Conservation (phyloP, 30 jellyfish, hydroid and myxozoan species). For the Turritopsis dohrnii region DNA sequence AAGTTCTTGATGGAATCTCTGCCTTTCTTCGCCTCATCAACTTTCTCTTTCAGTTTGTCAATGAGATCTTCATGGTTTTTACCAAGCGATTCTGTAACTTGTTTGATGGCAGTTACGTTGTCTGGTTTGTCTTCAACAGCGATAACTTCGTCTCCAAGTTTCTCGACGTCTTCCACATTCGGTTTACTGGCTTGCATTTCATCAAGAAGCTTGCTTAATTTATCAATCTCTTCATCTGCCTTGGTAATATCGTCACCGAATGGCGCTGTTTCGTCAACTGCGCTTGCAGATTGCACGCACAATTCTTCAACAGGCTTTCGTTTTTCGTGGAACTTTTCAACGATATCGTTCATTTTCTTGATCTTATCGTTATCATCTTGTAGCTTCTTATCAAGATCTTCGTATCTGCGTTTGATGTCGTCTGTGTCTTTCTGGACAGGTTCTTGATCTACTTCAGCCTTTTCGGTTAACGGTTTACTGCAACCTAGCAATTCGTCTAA, state of each 20-base stretch:
- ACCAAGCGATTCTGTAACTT: slow-evolving; percentile 51
- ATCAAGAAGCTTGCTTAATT: slow-evolving; percentile 52
- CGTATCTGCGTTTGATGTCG: slow-evolving; percentile 47
- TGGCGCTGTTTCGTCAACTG: slow-evolving; percentile 39
- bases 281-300: slow-evolving; percentile 40
- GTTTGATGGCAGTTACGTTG: slow-evolving; percentile 62
- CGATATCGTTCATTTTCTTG: slow-evolving; percentile 45
- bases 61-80: slow-evolving; percentile 42
- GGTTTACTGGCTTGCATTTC: slow-evolving; percentile 49
- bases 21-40: slow-evolving; percentile 56
- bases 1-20: slow-evolving; percentile 42
- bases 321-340: slow-evolving; percentile 36
- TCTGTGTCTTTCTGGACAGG: slow-evolving; percentile 55
- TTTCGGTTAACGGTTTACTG: slow-evolving; percentile 38
- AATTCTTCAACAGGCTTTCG: slow-evolving; percentile 65
- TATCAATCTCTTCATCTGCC: slow-evolving; percentile 52
- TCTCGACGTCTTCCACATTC: slow-evolving; percentile 39
- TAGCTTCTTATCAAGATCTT: slow-evolving; percentile 24
- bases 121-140: slow-evolving; percentile 81
- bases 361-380: slow-evolving; percentile 47
- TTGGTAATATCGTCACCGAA: slow-evolving; percentile 60
- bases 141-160: slow-evolving; percentile 61
- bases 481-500: slow-evolving; percentile 32
- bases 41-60: slow-evolving; percentile 39
- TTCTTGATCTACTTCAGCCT: slow-evolving; percentile 72